These are phyloP conservation scores for Malachius bipustulatus DNA, from an alignment of 2,888 invertebrate species.

Conservation along the genomic window DNA sequence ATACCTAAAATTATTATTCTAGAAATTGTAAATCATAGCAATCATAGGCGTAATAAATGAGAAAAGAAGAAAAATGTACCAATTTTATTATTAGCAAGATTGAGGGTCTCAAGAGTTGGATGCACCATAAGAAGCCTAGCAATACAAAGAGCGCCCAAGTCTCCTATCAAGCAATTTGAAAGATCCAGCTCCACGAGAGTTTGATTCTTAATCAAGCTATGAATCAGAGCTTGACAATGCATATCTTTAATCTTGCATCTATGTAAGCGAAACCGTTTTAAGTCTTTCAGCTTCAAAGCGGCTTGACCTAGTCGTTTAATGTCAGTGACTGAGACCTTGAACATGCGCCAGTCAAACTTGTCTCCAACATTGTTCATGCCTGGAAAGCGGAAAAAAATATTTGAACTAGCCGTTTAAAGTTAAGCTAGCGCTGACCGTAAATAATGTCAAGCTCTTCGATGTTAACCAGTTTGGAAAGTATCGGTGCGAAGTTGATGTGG, in stretches of 20 bases:
- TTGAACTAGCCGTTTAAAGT: too few relatives aligned
- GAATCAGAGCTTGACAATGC: slow-evolving; percentile 46
- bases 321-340: slow-evolving; percentile 48
- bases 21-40: too few relatives aligned
- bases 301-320: slow-evolving; percentile 43
- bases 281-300: slow-evolving; percentile 32
- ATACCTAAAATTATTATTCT: too few relatives aligned
- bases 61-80: too few relatives aligned
- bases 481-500: slow-evolving; percentile 47
- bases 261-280: slow-evolving; percentile 46
- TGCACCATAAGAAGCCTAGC: slow-evolving; percentile 45
- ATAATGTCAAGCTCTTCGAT: slow-evolving; percentile 41
- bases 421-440: too few relatives aligned
- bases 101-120: slow-evolving; percentile 39
- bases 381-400: too few relatives aligned
- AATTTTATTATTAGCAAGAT: slow-evolving; percentile 20
- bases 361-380: slow-evolving; percentile 41
- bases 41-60: too few relatives aligned
- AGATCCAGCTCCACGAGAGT: slow-evolving; percentile 48
- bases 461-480: slow-evolving; percentile 41
- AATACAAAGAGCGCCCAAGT: slow-evolving; percentile 50
- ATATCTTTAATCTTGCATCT: slow-evolving; percentile 47
- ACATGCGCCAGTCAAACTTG: slow-evolving; percentile 45
- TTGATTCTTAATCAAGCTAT: slow-evolving; percentile 30
- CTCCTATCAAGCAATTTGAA: slow-evolving; percentile 51